phyloP scores from a whole-genome alignment of 2,113 vertebrate genomes.

The Laticauda laticaudata region DNA sequence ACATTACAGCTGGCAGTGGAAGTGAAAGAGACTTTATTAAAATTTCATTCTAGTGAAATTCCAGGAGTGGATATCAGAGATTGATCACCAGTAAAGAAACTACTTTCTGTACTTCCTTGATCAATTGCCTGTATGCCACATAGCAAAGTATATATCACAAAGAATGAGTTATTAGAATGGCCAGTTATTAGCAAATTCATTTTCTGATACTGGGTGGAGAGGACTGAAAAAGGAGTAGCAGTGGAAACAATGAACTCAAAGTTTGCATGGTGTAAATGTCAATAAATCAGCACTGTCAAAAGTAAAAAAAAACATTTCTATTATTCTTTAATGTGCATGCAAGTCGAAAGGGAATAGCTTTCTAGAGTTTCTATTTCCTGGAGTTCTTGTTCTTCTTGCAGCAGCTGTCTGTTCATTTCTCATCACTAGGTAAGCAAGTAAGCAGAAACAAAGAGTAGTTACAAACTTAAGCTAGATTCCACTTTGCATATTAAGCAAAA shows the following conservation, averaged over 20 bases:
- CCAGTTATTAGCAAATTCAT: background rate
- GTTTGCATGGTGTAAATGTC: background rate
- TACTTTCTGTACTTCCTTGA: background rate
- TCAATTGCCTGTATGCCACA: background rate
- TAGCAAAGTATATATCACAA: background rate
- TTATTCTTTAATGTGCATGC: background rate
- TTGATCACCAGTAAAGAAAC: background rate
- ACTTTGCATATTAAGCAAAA: background rate
- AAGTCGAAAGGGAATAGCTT: background rate
- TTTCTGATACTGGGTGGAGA: background rate
- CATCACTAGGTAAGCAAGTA: background rate
- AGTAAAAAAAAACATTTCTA: background rate
- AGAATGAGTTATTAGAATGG: background rate
- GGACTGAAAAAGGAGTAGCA: background rate
- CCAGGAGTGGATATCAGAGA: background rate
- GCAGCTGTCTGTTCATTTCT: background rate
- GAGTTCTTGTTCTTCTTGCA: background rate
- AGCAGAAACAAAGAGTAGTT: background rate
- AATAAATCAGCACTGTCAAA: background rate
- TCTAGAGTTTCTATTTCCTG: background rate
- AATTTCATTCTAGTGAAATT: background rate
- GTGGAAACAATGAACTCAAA: background rate
- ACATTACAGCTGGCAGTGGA: background rate
- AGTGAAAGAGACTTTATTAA: background rate
- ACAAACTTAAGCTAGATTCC: background rate